Conservation (phyloP, 2,797 vertebrate species). For the Aldrovandia affinis region DNA sequence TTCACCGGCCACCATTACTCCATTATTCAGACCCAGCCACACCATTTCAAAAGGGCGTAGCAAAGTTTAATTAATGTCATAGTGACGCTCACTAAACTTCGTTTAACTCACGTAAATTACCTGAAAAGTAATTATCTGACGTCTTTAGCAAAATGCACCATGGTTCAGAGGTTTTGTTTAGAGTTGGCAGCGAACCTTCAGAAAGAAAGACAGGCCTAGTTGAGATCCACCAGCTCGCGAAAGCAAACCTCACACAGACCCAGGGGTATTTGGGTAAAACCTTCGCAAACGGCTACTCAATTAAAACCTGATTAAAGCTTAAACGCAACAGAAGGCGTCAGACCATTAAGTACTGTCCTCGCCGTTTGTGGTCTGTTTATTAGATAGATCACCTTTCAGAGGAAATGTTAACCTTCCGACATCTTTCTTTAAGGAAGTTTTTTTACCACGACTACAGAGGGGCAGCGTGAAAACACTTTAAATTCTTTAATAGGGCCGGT, state of each 20-base stretch:
- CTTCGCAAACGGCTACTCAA: neutral
- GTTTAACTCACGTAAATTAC: neutral
- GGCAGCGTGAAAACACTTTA: neutral
- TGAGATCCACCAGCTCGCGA: neutral
- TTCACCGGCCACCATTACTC: neutral
- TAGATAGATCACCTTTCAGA: constrained; percentile 14
- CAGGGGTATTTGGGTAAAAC: constrained; percentile 6
- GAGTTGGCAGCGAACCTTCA: neutral
- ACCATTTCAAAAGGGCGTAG: neutral
- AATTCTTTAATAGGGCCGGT: constrained; percentile 3
- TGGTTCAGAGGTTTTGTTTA: neutral
- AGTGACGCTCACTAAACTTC: no score
- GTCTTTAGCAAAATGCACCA: neutral
- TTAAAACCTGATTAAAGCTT: constrained; percentile 22
- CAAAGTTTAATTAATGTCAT: constrained; percentile 6
- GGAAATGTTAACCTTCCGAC: constrained; percentile 20
- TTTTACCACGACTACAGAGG: neutral
- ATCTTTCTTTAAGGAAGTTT: neutral
- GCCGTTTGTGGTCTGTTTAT: constrained; percentile 14
- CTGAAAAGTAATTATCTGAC: neutral
- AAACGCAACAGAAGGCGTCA: constrained; percentile 26
- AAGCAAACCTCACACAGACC: neutral
- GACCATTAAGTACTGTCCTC: constrained; percentile 6
- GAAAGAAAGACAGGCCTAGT: neutral
- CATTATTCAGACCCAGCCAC: neutral